These are phyloP conservation scores for Charanyca ferruginea DNA, from an alignment of 2,888 invertebrate species.

Conservation along the genomic window DNA sequence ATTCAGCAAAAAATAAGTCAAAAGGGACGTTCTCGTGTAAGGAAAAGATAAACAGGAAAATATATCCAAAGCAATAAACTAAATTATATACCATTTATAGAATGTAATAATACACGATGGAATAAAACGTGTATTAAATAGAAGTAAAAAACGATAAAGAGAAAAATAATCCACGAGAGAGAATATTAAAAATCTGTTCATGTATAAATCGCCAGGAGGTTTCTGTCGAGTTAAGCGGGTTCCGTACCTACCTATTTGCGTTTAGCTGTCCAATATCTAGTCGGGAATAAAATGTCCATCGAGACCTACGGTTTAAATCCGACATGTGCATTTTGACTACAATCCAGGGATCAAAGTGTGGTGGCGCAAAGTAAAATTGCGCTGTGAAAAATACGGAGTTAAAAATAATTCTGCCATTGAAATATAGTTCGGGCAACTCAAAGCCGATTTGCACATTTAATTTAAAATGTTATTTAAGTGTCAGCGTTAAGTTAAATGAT, in stretches of 20 bases:
- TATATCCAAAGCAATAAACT: constrained; percentile 19
- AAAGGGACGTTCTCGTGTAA: constrained; percentile 12
- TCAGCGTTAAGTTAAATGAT: background rate
- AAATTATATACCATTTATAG: background rate
- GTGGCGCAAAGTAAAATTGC: constrained; percentile 70
- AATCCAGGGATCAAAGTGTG: constrained; percentile 71
- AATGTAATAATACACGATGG: background rate
- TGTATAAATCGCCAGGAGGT: constrained; percentile 46
- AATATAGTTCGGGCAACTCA: constrained; percentile 54
- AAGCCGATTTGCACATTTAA: constrained; percentile 53
- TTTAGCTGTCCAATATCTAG: constrained; percentile 64
- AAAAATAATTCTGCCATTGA: constrained; percentile 62
- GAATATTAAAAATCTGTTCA: constrained; percentile 56
- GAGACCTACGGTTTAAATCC: constrained; percentile 66
- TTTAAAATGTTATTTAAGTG: constrained; percentile 10
- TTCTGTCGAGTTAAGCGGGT: constrained; percentile 46
- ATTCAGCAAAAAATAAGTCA: constrained; percentile 18
- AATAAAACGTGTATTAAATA: background rate
- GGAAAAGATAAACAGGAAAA: constrained; percentile 1
- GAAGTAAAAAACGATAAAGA: constrained; percentile 8
- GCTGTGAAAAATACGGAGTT: constrained; percentile 62
- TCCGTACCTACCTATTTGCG: constrained; percentile 62
- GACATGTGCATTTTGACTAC: constrained; percentile 77
- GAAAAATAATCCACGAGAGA: constrained; percentile 33
- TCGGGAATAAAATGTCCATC: constrained; percentile 64